A percentile compares a stretch with the other conserved stretches of the same genome.
phyloP scores from a whole-genome alignment of 1,140 invertebrate species.

The Drosophila ananassae region DNA sequence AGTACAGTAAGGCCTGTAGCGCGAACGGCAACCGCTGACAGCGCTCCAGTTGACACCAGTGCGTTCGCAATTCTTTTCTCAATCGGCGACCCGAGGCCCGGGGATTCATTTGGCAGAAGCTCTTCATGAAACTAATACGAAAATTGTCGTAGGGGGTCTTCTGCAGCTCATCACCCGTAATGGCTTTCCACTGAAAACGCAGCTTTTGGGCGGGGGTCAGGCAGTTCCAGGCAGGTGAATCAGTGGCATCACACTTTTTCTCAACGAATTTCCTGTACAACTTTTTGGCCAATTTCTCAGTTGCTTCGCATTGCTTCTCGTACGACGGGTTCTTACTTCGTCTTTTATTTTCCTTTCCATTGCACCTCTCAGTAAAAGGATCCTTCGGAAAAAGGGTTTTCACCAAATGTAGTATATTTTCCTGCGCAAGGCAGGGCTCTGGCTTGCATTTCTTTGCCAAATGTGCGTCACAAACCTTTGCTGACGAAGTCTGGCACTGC shows the following conservation, averaged over 20 bases:
- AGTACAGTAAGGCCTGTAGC: slow-evolving; percentile 59
- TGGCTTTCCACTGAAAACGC: slow-evolving; percentile 51
- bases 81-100: neutral
- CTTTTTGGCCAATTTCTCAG: neutral
- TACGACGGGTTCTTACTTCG: neutral
- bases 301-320: neutral
- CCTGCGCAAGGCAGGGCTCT: neutral
- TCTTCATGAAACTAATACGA: slow-evolving; percentile 4
- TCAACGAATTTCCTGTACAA: slow-evolving; percentile 10
- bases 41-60: slow-evolving; percentile 29
- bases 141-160: slow-evolving; percentile 59
- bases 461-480: neutral
- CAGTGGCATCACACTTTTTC: too few relatives aligned
- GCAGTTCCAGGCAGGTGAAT: slow-evolving; percentile 7
- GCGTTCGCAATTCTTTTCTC: neutral
- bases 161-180: slow-evolving; percentile 28
- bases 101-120: neutral
- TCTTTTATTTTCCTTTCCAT: neutral
- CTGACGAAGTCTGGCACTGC: neutral
- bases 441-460: neutral
- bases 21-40: slow-evolving; percentile 54
- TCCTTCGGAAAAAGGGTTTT: neutral
- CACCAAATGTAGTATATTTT: neutral
- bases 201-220: slow-evolving; percentile 38
- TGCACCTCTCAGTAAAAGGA: neutral